Conservation (phyloP, 2,888 invertebrate genomes). For the Phanerotoma sp. region DNA sequence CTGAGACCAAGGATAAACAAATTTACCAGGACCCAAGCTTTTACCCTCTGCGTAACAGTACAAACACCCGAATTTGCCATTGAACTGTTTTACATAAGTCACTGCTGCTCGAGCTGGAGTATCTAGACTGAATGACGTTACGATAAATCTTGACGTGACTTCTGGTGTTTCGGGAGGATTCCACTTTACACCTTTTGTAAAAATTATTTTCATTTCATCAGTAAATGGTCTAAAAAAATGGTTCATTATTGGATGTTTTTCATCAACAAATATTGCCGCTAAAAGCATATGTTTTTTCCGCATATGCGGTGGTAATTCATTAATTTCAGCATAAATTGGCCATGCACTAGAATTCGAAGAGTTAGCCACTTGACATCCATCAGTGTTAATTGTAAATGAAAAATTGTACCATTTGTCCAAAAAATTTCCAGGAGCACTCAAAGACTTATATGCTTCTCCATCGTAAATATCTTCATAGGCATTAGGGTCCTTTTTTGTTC, state of each 20-base stretch:
- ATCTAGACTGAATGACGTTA: conserved; percentile 12
- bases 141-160: conserved; percentile 12
- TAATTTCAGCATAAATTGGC: too few relatives aligned
- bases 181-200: conserved; percentile 13
- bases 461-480: conserved; percentile 21
- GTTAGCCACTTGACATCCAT: too few relatives aligned
- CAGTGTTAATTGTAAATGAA: too few relatives aligned
- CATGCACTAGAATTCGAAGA: conserved; percentile 23
- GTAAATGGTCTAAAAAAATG: conserved; percentile 4
- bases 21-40: neutral
- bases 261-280: conserved; percentile 17
- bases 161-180: neutral
- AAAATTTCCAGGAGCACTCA: neutral
- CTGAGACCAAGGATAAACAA: neutral
- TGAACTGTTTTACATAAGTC: conserved; percentile 24
- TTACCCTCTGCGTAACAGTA: conserved; percentile 20
- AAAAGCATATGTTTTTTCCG: too few relatives aligned
- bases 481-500: neutral
- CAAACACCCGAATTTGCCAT: conserved; percentile 26
- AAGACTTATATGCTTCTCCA: conserved; percentile 15
- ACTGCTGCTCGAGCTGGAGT: conserved; percentile 21
- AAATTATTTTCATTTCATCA: conserved; percentile 6
- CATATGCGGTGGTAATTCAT: too few relatives aligned
- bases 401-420: too few relatives aligned
- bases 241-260: conserved; percentile 14